phyloP scores from a whole-genome alignment of 2,113 vertebrate genomes.

The Baryphthengus martii region DNA sequence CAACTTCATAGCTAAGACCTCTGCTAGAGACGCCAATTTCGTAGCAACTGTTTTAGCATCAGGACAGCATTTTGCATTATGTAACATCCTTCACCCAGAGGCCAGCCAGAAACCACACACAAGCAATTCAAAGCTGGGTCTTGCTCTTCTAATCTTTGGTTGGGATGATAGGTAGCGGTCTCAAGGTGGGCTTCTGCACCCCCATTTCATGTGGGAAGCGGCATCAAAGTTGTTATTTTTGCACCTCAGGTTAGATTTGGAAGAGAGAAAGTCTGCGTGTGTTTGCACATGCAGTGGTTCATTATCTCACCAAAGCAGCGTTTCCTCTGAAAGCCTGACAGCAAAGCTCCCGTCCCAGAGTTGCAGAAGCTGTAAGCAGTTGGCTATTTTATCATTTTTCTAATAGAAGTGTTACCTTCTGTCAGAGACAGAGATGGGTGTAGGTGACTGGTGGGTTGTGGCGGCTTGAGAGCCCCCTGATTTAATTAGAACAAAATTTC shows the following conservation, averaged over 20 bases:
- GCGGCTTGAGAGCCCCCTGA: not conserved
- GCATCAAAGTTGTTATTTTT: not conserved
- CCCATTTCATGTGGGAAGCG: rapidly evolving
- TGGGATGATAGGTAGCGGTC: rapidly evolving
- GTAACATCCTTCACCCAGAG: rapidly evolving
- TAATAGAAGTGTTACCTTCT: not conserved
- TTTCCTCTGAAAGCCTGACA: not conserved
- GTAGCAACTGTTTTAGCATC: not conserved
- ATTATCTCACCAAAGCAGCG: rapidly evolving
- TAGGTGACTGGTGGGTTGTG: not conserved
- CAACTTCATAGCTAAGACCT: not conserved
- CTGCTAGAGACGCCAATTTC: not conserved
- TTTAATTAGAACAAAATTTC: not conserved
- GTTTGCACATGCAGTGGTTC: rapidly evolving
- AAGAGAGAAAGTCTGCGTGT: not conserved
- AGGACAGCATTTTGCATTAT: rapidly evolving
- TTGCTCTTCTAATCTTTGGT: not conserved
- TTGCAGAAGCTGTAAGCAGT: not conserved
- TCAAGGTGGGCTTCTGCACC: not conserved
- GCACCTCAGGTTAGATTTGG: not conserved
- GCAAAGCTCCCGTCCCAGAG: not conserved
- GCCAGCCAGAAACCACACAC: not conserved
- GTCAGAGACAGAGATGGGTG: not conserved
- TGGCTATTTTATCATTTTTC: rapidly evolving
- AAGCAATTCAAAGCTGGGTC: not conserved